Conservation (phyloP, 2,797 vertebrate genomes). For the Rhinatrema bivittatum region DNA sequence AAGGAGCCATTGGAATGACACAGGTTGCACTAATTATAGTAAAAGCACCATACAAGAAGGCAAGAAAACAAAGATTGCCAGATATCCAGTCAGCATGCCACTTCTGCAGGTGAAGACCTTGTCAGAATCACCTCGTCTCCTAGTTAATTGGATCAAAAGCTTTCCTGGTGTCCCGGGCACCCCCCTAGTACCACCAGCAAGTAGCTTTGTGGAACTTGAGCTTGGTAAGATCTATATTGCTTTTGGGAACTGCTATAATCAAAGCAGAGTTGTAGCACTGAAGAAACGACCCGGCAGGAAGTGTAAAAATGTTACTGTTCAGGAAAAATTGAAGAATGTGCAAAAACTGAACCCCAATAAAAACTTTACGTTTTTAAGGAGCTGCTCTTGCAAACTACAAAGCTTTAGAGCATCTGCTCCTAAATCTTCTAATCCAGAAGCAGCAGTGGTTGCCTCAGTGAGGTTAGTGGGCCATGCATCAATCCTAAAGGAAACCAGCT, state of each 20-base stretch:
- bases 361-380: constrained; percentile 14
- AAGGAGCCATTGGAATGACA: too few relatives aligned
- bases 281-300: constrained; percentile 42
- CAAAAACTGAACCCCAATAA: constrained; percentile 11
- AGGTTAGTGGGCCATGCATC: constrained; percentile 6
- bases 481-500: constrained; percentile 25
- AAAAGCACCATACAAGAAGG: constrained; percentile 21
- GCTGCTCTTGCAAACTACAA: constrained; percentile 5
- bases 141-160: not conserved
- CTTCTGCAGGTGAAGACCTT: too few relatives aligned
- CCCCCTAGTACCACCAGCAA: not conserved
- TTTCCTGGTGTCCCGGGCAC: not conserved
- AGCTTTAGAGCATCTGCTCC: constrained; percentile 1
- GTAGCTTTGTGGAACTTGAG: not conserved
- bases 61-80: constrained; percentile 25
- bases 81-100: too few relatives aligned
- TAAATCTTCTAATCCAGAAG: constrained; percentile 7
- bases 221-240: constrained; percentile 23
- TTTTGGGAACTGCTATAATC: constrained; percentile 24
- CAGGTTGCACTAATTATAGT: too few relatives aligned
- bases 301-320: constrained; percentile 31
- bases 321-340: not conserved
- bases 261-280: constrained; percentile 22
- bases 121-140: too few relatives aligned
- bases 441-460: too few relatives aligned